These are phyloP conservation scores for Epirrita christyi DNA, from an alignment of 2,888 invertebrate species.

Conservation along the genomic window DNA sequence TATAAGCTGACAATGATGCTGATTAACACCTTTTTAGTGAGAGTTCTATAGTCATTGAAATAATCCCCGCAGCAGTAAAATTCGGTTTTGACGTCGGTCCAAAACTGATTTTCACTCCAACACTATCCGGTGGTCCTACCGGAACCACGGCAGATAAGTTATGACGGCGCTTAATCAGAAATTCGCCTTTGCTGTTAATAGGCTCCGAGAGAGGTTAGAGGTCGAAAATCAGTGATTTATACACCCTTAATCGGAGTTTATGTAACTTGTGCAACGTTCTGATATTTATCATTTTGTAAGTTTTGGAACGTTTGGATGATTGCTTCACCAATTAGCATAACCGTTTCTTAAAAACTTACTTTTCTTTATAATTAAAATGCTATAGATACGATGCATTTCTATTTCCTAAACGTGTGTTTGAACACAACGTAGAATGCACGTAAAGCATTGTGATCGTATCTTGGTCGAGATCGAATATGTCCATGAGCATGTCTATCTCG, in stretches of 20 bases:
- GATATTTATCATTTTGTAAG: constrained; percentile 30
- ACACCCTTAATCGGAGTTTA: constrained; percentile 51
- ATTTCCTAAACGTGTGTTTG: no score
- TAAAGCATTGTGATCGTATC: no score
- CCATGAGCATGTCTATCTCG: no score
- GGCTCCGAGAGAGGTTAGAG: constrained; percentile 45
- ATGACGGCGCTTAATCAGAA: constrained; percentile 69
- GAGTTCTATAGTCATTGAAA: no score
- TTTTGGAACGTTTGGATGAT: constrained; percentile 16
- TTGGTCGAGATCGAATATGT: no score
- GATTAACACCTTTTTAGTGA: no score
- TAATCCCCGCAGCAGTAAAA: no score
- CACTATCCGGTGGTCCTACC: constrained; percentile 32
- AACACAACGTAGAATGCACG: no score
- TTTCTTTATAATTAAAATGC: no score
- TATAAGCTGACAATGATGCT: no score
- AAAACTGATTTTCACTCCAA: not conserved
- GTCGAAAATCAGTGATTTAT: constrained; percentile 59
- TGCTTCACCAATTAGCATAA: not conserved
- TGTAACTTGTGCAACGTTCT: constrained; percentile 31
- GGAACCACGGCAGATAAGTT: constrained; percentile 65
- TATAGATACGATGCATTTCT: no score
- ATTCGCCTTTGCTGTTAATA: constrained; percentile 66
- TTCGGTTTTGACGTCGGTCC: constrained; percentile 4
- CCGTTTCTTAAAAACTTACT: no score